Conservation (phyloP, 2,113 vertebrate genomes). For the Lepisosteus oculatus region DNA sequence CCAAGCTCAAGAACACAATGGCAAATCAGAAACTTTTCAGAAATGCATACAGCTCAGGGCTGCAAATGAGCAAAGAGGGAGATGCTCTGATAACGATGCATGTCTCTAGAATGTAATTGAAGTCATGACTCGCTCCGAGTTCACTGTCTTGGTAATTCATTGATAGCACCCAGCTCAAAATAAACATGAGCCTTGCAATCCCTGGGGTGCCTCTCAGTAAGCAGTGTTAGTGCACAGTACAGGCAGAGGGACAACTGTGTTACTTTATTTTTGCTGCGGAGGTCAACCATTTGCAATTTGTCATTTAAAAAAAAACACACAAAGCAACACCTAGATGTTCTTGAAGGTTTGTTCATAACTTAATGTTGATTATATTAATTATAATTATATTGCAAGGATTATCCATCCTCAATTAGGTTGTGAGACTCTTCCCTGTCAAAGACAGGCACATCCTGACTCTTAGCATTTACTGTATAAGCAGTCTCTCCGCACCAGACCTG, state of each 20-base stretch:
- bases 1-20: too few relatives aligned
- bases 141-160: conserved; percentile 12
- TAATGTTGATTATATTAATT: background rate
- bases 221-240: background rate
- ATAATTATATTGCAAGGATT: background rate
- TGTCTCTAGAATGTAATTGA: conserved; percentile 1
- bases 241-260: conserved; percentile 9
- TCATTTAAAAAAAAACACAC: background rate
- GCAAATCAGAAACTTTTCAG: background rate
- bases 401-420: conserved; percentile 12
- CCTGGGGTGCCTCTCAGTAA: background rate
- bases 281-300: background rate
- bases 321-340: background rate
- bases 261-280: conserved; percentile 9
- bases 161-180: background rate
- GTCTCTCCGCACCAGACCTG: conserved; percentile 7
- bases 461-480: background rate
- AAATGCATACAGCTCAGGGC: too few relatives aligned
- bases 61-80: background rate
- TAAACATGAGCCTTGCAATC: conserved; percentile 8
- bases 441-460: background rate
- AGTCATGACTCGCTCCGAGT: background rate
- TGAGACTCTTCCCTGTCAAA: background rate
- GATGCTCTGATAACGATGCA: background rate
- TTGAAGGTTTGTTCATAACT: conserved; percentile 6